A percentile compares a stretch with the other conserved stretches of the same genome.
Evolutionary conservation across 2,888 invertebrate species (phyloP).

Genomic region (Nowickia ferox): DNA sequence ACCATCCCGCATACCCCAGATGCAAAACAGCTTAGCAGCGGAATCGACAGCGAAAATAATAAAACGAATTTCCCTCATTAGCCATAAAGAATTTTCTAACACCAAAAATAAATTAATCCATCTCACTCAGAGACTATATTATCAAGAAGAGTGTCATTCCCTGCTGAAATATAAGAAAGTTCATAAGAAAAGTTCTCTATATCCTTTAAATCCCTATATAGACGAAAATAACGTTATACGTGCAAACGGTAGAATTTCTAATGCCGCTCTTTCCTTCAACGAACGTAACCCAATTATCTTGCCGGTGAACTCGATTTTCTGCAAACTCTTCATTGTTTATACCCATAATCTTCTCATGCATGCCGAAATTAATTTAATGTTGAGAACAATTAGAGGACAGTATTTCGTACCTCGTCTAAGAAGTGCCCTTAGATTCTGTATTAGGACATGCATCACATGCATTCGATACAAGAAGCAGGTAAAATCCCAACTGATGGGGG

Average conservation of each 20-base stretch:
- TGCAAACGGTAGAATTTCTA: background rate
- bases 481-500: background rate
- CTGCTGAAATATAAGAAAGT: background rate
- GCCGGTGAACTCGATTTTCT: background rate
- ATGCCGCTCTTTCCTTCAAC: no score
- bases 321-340: background rate
- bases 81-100: background rate
- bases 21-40: no score
- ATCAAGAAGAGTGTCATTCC: no score
- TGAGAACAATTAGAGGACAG: background rate
- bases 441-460: slow-evolving; percentile 15
- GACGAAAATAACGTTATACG: background rate
- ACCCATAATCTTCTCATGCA: no score
- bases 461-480: background rate
- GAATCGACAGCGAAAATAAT: no score
- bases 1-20: no score
- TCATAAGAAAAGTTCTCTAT: background rate
- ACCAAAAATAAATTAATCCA: no score
- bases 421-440: background rate
- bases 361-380: no score
- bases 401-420: background rate
- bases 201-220: background rate
- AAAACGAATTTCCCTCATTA: no score
- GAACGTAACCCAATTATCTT: background rate
- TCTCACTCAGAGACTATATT: no score